These are phyloP conservation scores for Whitmania pigra DNA, from an alignment of 1,140 invertebrate genomes.

Conservation along the genomic window DNA sequence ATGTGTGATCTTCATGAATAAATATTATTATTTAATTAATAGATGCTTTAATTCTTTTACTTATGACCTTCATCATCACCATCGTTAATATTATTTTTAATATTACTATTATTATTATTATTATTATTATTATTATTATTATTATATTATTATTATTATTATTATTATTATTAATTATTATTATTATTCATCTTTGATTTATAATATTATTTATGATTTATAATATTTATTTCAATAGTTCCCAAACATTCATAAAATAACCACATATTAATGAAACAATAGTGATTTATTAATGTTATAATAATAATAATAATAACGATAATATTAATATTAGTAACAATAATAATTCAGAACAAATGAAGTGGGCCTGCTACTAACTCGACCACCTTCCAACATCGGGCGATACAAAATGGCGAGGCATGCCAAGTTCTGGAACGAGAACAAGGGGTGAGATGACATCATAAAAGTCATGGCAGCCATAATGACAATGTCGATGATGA, in stretches of 20 bases:
- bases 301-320: constrained; percentile 1
- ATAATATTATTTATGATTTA: too few species aligned
- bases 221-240: too few species aligned
- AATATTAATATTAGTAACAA: not conserved
- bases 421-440: constrained; percentile 32
- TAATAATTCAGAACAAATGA: constrained; percentile 29
- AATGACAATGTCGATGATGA: not conserved
- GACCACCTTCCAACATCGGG: constrained; percentile 38
- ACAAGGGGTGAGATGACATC: constrained; percentile 31
- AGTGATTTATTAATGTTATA: not conserved
- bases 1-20: too few species aligned
- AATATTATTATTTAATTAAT: too few species aligned
- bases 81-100: not conserved
- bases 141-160: constrained; percentile 16
- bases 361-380: constrained; percentile 32
- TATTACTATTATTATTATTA: constrained; percentile 19
- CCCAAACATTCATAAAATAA: too few species aligned
- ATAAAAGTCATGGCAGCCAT: not conserved
- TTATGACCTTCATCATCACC: not conserved
- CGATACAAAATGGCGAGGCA: constrained; percentile 42
- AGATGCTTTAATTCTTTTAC: too few species aligned
- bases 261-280: constrained; percentile 1
- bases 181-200: too few species aligned
- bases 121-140: constrained; percentile 1
- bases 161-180: constrained; percentile 18